Percentiles rank a stretch among this genome's conserved stretches.
Conservation (phyloP, 1,140 invertebrate genomes). For the Drosophila navojoa region DNA sequence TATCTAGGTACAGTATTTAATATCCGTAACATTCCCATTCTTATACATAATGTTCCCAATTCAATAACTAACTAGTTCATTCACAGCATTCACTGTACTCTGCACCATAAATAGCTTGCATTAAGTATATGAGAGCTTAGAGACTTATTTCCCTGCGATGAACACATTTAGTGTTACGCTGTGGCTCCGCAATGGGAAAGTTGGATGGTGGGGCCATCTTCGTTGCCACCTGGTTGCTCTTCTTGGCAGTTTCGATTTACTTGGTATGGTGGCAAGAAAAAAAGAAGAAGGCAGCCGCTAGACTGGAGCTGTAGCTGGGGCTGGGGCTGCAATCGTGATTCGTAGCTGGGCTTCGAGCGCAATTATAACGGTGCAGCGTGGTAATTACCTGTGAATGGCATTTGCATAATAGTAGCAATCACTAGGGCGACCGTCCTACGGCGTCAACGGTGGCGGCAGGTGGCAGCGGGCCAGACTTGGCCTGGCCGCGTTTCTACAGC, state of each 20-base stretch:
- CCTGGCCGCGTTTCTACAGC: slow-evolving; percentile 53
- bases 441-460: no score
- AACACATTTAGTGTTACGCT: slow-evolving; percentile 19
- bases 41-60: no score
- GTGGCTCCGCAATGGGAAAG: slow-evolving; percentile 52
- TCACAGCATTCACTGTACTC: not conserved
- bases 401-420: slow-evolving; percentile 75
- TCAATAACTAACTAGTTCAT: not conserved
- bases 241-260: slow-evolving; percentile 70
- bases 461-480: slow-evolving; percentile 2
- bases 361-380: slow-evolving; percentile 83
- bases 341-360: slow-evolving; percentile 80
- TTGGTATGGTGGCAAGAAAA: not conserved
- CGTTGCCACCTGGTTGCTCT: slow-evolving; percentile 50
- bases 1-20: no score
- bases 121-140: not conserved
- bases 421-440: slow-evolving; percentile 15
- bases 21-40: no score
- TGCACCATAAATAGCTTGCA: slow-evolving; percentile 19
- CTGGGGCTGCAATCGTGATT: slow-evolving; percentile 74
- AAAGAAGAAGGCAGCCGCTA: slow-evolving; percentile 9
- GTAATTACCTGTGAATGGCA: slow-evolving; percentile 83
- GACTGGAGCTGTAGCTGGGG: slow-evolving; percentile 18
- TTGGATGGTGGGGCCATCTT: slow-evolving; percentile 26
- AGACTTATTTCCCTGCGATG: slow-evolving; percentile 20